Percentiles rank a stretch among this genome's conserved stretches.
phyloP scores from a whole-genome alignment of 2,888 invertebrate genomes.

The Mactromeris polynyma region DNA sequence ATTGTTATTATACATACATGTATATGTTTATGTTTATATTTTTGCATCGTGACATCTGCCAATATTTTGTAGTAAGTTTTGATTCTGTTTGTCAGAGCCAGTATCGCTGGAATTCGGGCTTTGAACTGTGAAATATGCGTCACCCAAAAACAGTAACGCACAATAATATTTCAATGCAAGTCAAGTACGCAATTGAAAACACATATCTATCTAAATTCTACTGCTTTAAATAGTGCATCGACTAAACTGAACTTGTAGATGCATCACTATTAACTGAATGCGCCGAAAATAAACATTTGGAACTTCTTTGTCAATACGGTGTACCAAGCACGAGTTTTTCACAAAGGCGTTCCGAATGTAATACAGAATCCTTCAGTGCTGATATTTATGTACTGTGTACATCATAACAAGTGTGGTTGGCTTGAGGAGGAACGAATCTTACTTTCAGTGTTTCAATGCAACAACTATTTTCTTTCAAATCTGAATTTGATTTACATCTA shows the following conservation, averaged over 20 bases:
- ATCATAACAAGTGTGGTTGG: not conserved
- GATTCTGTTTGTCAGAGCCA: not conserved
- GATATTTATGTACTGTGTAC: not conserved
- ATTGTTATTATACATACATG: not conserved
- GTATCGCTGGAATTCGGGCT: not conserved
- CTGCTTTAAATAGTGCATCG: too few relatives aligned
- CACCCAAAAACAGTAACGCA: not conserved
- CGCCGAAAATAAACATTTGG: not conserved
- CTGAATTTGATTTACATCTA: not conserved
- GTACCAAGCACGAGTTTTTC: not conserved
- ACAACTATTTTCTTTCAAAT: not conserved
- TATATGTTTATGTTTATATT: not conserved
- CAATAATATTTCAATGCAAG: too few relatives aligned
- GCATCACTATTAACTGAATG: not conserved
- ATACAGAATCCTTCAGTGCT: not conserved
- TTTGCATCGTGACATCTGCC: not conserved
- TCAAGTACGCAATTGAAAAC: too few relatives aligned
- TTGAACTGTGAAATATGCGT: not conserved
- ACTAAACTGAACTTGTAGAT: not conserved
- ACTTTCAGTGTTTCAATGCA: not conserved
- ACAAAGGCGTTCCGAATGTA: not conserved
- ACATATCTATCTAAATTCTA: too few relatives aligned
- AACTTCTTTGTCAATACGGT: too few relatives aligned
- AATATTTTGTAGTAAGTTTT: not conserved
- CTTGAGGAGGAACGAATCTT: not conserved